Conservation (phyloP, 2,797 vertebrate species). For the Darevskia mixta region DNA sequence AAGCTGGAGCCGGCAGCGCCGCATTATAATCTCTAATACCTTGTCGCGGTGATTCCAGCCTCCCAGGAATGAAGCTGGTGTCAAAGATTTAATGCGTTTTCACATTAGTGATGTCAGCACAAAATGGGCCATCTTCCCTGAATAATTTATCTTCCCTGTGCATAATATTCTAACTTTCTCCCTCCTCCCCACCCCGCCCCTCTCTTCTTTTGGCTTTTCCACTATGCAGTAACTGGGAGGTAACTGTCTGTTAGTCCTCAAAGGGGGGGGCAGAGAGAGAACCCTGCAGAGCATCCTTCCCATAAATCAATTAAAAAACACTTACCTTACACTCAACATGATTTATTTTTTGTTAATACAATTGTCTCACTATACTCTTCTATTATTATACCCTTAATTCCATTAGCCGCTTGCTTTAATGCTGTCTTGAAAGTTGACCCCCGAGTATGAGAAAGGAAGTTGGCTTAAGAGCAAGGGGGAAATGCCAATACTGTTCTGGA, state of each 20-base stretch:
- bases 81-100: constrained; percentile 97
- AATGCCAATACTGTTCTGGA: constrained; percentile 81
- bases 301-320: constrained; percentile 99
- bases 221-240: constrained; percentile 82
- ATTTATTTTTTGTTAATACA: constrained; percentile 99
- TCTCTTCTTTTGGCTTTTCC: constrained; percentile 85
- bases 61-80: constrained; percentile 78
- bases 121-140: constrained; percentile 96
- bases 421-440: constrained; percentile 93
- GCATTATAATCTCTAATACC: constrained; percentile 85
- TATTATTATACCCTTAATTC: constrained; percentile 99
- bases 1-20: constrained; percentile 60
- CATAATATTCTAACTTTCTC: constrained; percentile 91
- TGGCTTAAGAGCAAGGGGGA: constrained; percentile 81
- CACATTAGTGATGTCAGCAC: constrained; percentile 99
- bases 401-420: constrained; percentile 98
- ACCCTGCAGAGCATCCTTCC: constrained; percentile 89
- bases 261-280: constrained; percentile 82
- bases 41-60: constrained; percentile 75
- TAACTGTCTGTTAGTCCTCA: constrained; percentile 93
- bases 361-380: constrained; percentile 99
- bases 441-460: constrained; percentile 85
- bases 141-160: constrained; percentile 94
- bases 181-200: constrained; percentile 49
- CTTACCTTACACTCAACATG: constrained; percentile 99